Conservation (phyloP, 2,113 vertebrate genomes). For the Brachypteracias leptosomus region DNA sequence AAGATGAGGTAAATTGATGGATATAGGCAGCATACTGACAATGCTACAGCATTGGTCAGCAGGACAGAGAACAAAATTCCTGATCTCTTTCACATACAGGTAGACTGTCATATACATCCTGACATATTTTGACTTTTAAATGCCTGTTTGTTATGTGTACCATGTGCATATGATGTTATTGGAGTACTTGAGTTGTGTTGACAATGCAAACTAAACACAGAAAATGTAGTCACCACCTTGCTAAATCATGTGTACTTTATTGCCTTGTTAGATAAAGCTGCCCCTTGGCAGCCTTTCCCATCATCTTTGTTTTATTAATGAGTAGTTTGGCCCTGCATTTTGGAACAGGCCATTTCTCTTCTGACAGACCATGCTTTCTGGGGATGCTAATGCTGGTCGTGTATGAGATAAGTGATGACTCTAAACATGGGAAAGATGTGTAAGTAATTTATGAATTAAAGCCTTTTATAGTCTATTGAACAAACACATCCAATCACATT, state of each 20-base stretch:
- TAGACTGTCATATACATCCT: not conserved
- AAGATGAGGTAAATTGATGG: not conserved
- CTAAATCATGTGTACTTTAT: conserved; percentile 36
- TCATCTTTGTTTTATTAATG: conserved; percentile 65
- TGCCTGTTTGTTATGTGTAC: not conserved
- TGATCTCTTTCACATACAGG: not conserved
- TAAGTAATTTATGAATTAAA: conserved; percentile 47
- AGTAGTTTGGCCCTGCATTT: conserved; percentile 54
- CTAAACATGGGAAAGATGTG: conserved; percentile 3
- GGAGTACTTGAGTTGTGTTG: not conserved
- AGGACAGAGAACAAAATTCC: not conserved
- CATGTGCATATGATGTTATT: not conserved
- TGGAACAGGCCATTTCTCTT: conserved; percentile 34
- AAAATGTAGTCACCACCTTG: conserved; percentile 29
- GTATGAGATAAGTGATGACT: conserved; percentile 16
- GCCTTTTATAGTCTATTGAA: not conserved
- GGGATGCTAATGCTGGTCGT: conserved; percentile 13
- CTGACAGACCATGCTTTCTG: conserved; percentile 29
- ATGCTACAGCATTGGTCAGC: not conserved
- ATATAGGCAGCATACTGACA: not conserved
- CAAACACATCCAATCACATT: not conserved
- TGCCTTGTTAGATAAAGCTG: conserved; percentile 57
- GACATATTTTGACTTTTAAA: not conserved
- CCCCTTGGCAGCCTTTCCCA: conserved; percentile 55
- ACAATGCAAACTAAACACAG: not conserved